Percentiles rank a stretch among this genome's conserved stretches.
phyloP scores from a whole-genome alignment of 2,888 invertebrate genomes.

The Xestobium rufovillosum region DNA sequence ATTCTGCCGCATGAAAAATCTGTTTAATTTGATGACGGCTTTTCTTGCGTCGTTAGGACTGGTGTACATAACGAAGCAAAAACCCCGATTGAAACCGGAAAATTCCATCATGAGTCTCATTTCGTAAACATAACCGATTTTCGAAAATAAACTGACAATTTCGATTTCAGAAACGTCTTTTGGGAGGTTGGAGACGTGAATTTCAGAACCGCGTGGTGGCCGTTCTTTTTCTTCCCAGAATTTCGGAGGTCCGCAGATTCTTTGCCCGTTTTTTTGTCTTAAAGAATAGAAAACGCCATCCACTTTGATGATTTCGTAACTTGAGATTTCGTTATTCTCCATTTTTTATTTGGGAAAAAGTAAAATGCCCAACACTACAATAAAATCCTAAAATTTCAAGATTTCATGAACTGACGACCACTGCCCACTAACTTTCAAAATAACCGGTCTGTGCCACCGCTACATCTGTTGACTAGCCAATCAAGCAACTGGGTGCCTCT shows the following conservation, averaged over 20 bases:
- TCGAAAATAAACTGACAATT: conserved; percentile 59
- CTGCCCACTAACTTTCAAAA: too few species aligned
- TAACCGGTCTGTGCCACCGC: too few species aligned
- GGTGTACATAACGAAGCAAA: conserved; percentile 62
- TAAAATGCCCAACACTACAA: too few species aligned
- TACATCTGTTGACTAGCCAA: too few species aligned
- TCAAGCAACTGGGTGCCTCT: too few species aligned
- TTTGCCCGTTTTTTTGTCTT: conserved; percentile 71
- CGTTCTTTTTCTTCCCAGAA: too few species aligned
- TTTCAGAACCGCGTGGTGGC: conserved; percentile 60
- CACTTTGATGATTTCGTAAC: too few species aligned
- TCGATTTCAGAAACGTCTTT: conserved; percentile 67
- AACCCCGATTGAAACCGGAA: conserved; percentile 68
- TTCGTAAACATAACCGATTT: conserved; percentile 60
- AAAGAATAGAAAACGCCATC: too few species aligned
- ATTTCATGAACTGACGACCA: too few species aligned
- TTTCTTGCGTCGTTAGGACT: conserved; percentile 50
- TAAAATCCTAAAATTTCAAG: too few species aligned
- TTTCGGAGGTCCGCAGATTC: conserved; percentile 63
- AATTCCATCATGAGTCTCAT: conserved; percentile 75
- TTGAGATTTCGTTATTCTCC: too few species aligned
- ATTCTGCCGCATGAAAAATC: conserved; percentile 57
- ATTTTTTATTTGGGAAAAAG: too few species aligned
- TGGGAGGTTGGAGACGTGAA: conserved; percentile 69
- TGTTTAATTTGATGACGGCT: conserved; percentile 59